Base-by-base conservation (phyloP, 2,888 invertebrate genomes). In the Cynaeus angustus region DNA sequence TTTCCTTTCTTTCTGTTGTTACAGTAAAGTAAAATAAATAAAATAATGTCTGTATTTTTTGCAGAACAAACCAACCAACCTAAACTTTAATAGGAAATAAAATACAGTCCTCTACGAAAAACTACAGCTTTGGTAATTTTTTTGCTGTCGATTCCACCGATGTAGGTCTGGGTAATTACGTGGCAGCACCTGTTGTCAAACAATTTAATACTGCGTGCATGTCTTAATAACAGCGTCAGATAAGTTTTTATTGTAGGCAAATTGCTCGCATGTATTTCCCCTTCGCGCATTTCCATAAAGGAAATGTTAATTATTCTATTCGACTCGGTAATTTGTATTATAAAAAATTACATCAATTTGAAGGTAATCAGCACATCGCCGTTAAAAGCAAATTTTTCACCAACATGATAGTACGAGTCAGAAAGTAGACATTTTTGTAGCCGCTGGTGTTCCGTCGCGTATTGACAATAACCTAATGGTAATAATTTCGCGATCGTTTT, bases 401-500 rank as follows among this genome's bases (percentile, higher is more conserved):
- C 28, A 10, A 28, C 4, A 5, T 30, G 13, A 16, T 30, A 45
- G 30, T 21, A 1, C 41, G 16, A 45, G 43, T 26, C 26, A 59
- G 43, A 45, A 48, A 21, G 7, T 14, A 16, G 10, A 16, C 21
- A 48, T 38, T 38, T 10, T n/a, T n/a, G n/a, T n/a, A n/a, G n/a
- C n/a, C n/a, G n/a, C n/a, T n/a, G n/a, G n/a, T n/a, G n/a, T n/a
- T n/a, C n/a, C n/a, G 21, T 21, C 2, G 21, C 21, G 21, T 21
- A 21, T 21, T 21, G 21, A 3, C 21, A 21, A 21, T 21, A 21
- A 21, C 21, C 59, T 70, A 66, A 70, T 70, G 37, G 53, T 43
- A 48, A 66, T 70, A 70, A 70, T 70, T 70, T 66, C 43, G 69
- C 69, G 53, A 59, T 45, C 46, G 53, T 68, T 68, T 38, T 52